Percentiles rank a stretch among this genome's conserved stretches.
Evolutionary conservation across 1,140 invertebrate species (phyloP).

Genomic region (Carposina sasakii): DNA sequence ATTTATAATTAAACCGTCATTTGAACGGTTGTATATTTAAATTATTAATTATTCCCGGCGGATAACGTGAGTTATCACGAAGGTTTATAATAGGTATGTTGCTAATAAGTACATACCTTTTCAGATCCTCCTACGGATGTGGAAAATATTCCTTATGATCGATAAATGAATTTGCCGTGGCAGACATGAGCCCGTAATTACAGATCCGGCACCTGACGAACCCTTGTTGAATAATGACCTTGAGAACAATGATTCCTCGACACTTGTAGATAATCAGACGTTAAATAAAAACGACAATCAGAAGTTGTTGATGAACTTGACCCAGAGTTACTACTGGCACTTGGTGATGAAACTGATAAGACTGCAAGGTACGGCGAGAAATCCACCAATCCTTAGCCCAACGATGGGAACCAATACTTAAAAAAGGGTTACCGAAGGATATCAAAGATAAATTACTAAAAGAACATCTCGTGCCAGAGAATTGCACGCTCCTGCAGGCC

Average conservation of each 20-base stretch:
- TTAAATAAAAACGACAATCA: too few relatives aligned
- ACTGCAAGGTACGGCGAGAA: not conserved
- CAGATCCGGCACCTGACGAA: too few relatives aligned
- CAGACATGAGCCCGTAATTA: too few relatives aligned
- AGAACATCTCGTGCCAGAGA: not conserved
- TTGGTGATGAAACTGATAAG: not conserved
- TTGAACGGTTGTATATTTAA: not conserved
- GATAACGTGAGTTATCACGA: constrained; percentile 2
- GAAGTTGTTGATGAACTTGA: too few relatives aligned
- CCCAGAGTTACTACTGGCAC: not conserved
- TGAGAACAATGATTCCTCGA: too few relatives aligned
- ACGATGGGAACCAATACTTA: not conserved
- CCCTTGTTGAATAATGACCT: too few relatives aligned
- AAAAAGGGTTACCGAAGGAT: not conserved
- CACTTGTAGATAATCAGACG: too few relatives aligned
- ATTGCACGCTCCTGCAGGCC: not conserved
- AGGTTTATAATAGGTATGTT: not conserved
- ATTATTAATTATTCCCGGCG: not conserved
- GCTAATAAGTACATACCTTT: not conserved
- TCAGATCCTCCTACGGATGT: too few relatives aligned
- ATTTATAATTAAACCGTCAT: not conserved
- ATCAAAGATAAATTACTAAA: not conserved
- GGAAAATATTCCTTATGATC: too few relatives aligned
- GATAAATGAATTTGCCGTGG: too few relatives aligned
- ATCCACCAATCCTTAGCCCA: not conserved